Evolutionary conservation across 2,113 vertebrate genomes (phyloP), one percentile per base, ranked within the genome.

Genomic region (Neodontobutis hainanensis): DNA sequence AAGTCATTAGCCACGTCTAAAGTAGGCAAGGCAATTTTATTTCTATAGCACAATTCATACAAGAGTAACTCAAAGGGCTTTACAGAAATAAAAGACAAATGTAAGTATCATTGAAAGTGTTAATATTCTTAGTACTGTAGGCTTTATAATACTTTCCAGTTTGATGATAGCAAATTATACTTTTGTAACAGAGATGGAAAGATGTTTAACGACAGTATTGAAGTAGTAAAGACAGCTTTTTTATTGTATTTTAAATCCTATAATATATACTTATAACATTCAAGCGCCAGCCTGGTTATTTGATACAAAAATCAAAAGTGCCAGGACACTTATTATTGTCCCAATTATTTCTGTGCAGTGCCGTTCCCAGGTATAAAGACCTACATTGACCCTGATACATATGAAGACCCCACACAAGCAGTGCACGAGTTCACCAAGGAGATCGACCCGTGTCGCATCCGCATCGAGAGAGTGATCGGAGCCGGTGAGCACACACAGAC

Each of bases 391-490:
- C 96, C 96, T 52, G 96, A 98, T 46, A 97, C 96, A 0, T 98
- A 98, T 16, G 96, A 98, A 88, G 96, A 98, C 65, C 96, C 96
- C 52, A 92, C 94, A 1, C 92, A 97, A 83, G 96, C 96, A 16
- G 93, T 98, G 65, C 96, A 98, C 63, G 96, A 98, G 73, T 98
- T 98, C 93, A 96, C 96, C 82, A 97, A 96, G 83, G 96, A 98
- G 88, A 97, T 98, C 62, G 96, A 98, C 84, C 94, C 96, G 1
- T 94, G 94, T 79, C 93, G 95, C 81, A 98, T 98, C 85, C 95
- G 95, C 40, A 98, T 98, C 73, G 96, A 98, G 87, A 96, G 94
- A 91, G 96, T 98, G 73, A 97, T 98, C 75, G 96, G 96, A 68
- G 95, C 96, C 87, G 96, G 96, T 98, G 82, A 1, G 9, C 0